phyloP scores from a whole-genome alignment of 2,113 vertebrate genomes.

The Cathartes aura region DNA sequence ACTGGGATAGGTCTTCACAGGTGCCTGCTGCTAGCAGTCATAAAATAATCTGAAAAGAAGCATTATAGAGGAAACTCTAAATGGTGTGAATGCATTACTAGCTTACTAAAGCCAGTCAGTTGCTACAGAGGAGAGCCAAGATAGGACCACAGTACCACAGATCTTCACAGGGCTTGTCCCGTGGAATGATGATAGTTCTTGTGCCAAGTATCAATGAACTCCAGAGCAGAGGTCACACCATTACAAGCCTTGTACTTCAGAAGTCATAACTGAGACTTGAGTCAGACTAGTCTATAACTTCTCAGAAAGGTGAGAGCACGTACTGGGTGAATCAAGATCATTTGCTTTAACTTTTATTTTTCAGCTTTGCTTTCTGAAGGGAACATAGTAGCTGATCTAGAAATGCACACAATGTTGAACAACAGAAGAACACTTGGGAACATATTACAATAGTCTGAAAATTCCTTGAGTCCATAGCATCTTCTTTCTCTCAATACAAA shows the following conservation, averaged over 20 bases:
- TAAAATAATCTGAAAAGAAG: not conserved
- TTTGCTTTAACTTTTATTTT: not conserved
- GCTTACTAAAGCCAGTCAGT: not conserved
- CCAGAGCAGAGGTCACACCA: not conserved
- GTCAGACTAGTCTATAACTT: not conserved
- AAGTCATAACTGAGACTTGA: not conserved
- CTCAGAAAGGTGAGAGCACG: not conserved
- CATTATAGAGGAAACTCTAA: not conserved
- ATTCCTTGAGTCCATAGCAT: not conserved
- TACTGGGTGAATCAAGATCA: not conserved
- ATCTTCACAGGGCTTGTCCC: not conserved
- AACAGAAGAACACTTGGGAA: not conserved
- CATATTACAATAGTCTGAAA: not conserved
- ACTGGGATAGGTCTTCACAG: not conserved
- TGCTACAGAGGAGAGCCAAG: not conserved
- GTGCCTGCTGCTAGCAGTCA: not conserved
- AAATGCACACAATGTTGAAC: not conserved
- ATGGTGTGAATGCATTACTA: not conserved
- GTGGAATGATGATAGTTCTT: not conserved
- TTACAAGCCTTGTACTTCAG: not conserved
- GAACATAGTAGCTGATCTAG: not conserved
- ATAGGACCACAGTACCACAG: not conserved
- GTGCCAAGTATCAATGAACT: not conserved
- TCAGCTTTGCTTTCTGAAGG: not conserved
- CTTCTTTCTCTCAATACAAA: not conserved